Evolutionary conservation across 2,113 vertebrate species (phyloP), one percentile per base, ranked within the genome.

Genomic region (Cochlearius cochlearius): DNA sequence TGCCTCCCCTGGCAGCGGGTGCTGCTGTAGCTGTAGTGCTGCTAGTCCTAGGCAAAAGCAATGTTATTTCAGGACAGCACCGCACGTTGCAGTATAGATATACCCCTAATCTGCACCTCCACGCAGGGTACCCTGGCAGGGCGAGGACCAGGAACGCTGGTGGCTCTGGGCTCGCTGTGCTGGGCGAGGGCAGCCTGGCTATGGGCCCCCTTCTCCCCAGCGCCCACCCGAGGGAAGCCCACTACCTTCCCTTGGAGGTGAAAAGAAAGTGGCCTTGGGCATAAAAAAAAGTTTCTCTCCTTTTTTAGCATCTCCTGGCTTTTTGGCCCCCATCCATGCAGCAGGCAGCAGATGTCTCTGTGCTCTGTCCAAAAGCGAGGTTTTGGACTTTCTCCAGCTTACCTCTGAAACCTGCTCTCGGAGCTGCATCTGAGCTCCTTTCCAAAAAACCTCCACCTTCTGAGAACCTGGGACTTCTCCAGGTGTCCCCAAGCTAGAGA

Each of bases 331-430:
- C 22, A 12, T 91, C 95, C 89, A 86, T 11, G 52, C 10, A 89
- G 76, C 66, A 76, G 72, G 55, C 27, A 2, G 84, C 86, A 77
- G 77, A 82, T 36, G 39, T 74, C 77, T 86, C 94, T 39, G 41
- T 81, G 93, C 83, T 92, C 74, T 64, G 76, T 84, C 89, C 86
- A 78, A 26, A 26, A 72, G 52, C 3, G 1, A 75, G 43, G 38
- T 23, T 91, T 94, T 95, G 91, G 86, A 67, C 11, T 60, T 68
- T 23, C 29, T 95, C 93, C 95, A 95, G 91, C 71, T 88, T 69
- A 55, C 80, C 52, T 59, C 73, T n/a, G 60, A 87, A 91, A 72
- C 47, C 64, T 68, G 76, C 77, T 93, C 30, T 59, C 52, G 66
- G 69, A 53, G 22, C 23, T 55, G 52, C 68, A 38, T 41, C 41